These are phyloP conservation scores for Ormia ochracea DNA, from an alignment of 2,888 invertebrate species.

Conservation along the genomic window DNA sequence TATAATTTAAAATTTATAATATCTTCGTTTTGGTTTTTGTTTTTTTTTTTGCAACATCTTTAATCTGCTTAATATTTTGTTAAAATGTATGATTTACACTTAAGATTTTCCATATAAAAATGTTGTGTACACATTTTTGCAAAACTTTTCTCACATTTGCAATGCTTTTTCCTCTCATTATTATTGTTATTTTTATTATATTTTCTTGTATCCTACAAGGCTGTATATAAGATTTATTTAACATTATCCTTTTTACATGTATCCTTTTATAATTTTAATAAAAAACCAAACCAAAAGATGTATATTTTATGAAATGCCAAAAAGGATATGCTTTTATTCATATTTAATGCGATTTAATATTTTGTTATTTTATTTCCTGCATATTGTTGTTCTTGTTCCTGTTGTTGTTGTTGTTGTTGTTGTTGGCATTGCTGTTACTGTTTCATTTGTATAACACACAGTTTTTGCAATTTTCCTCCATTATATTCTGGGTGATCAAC, in stretches of 20 bases:
- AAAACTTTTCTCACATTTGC: slow-evolving; percentile 4
- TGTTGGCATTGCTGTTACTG: background rate
- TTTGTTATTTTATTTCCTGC: slow-evolving; percentile 3
- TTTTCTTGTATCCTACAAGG: background rate
- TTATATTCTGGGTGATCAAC: slow-evolving; percentile 9
- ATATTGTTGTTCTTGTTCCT: background rate
- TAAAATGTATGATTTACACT: slow-evolving; percentile 30
- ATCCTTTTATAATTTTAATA: slow-evolving; percentile 10
- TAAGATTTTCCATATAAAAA: background rate
- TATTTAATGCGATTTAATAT: slow-evolving; percentile 12
- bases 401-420: background rate
- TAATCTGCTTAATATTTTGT: slow-evolving; percentile 36
- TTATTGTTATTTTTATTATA: too few species aligned
- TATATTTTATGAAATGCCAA: slow-evolving; percentile 5
- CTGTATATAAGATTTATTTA: slow-evolving; percentile 41
- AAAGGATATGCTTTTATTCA: slow-evolving; percentile 29
- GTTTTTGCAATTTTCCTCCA: background rate
- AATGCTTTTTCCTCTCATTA: background rate
- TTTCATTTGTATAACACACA: background rate
- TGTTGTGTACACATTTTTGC: background rate
- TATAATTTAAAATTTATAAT: slow-evolving; percentile 4
- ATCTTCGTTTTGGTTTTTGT: slow-evolving; percentile 9
- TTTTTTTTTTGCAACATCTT: slow-evolving; percentile 11
- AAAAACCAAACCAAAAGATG: background rate
- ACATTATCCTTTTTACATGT: slow-evolving; percentile 31